phyloP scores from a whole-genome alignment of 2,113 vertebrate genomes.

The Empidonax traillii region DNA sequence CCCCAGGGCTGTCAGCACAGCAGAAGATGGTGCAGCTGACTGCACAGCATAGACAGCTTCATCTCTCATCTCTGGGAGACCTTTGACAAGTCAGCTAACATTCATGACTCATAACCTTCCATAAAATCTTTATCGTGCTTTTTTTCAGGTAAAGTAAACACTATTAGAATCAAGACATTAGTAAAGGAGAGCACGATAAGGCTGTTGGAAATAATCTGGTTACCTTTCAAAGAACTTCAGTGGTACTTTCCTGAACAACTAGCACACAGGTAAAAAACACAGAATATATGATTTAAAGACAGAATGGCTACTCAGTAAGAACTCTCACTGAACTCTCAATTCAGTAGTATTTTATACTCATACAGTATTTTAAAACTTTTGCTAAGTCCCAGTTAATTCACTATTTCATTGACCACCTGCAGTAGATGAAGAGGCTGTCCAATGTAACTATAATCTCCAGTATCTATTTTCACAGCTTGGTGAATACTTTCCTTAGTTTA shows the following conservation, averaged over 20 bases:
- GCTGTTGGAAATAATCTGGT: not conserved
- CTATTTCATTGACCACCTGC: not conserved
- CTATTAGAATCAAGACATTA: not conserved
- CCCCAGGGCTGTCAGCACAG: not conserved
- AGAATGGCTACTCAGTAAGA: not conserved
- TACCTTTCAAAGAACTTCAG: not conserved
- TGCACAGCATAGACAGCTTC: not conserved
- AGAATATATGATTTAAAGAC: not conserved
- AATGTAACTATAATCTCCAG: not conserved
- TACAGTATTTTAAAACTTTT: not conserved
- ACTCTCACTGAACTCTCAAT: not conserved
- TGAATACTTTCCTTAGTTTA: not conserved
- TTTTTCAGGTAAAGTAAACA: constrained; percentile 15
- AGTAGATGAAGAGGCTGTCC: not conserved
- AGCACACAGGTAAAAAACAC: not conserved
- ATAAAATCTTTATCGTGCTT: constrained; percentile 15
- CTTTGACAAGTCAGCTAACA: not conserved
- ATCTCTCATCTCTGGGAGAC: not conserved
- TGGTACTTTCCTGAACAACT: not conserved
- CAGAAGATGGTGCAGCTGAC: not conserved
- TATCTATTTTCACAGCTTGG: not conserved
- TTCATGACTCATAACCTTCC: not conserved
- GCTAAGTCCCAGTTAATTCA: not conserved
- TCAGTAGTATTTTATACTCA: not conserved
- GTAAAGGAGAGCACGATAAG: not conserved